Evolutionary conservation across 2,113 vertebrate species (phyloP), one percentile per base, ranked within the genome.

Genomic region (Recurvirostra avosetta): DNA sequence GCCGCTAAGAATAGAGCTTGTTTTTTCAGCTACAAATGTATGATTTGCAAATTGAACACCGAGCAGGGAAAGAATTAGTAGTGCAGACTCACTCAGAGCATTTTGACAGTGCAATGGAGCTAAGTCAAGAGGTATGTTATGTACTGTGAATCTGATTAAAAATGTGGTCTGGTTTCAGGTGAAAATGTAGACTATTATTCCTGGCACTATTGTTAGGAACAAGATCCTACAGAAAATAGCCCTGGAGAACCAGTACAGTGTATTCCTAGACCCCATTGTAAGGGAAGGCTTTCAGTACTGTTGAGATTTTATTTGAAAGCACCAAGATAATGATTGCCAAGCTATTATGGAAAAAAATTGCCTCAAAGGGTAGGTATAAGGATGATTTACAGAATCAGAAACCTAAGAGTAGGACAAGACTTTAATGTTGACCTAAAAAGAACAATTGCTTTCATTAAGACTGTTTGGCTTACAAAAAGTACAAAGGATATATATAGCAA

Each of bases 1-100:
- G 77, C 82, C 0, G 3, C 96, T 96, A 96, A 97, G 95, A 96
- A 96, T 96, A 97, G 94, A 88, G 52, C 38, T 86, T 92, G 40
- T 65, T 89, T 90, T 96, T 95, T 90, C 88, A 86, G 80, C 82
- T 88, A 91, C 76, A 91, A 88, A 95, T 63, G 25, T 84, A 93
- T 63, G 76, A 92, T 95, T 86, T 96, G 86, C 65, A 96, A 93
- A 93, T 93, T 91, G 86, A 96, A 90, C 32, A 16, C 76, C 83
- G 81, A 93, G 72, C 36, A 61, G 83, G 59, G 68, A 90, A 94
- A 94, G 84, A 91, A 92, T 88, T 80, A 92, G 67, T 49, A 40
- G 68, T 10, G 68, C 79, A 94, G 86, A 81, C 0, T 8, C 52
- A 47, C 66, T 85, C 65, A 78, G 92, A 88, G 73, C 77, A 53